Evolutionary conservation across 2,113 vertebrate genomes (phyloP).

Genomic region (pig (Sus scrofa)): DNA sequence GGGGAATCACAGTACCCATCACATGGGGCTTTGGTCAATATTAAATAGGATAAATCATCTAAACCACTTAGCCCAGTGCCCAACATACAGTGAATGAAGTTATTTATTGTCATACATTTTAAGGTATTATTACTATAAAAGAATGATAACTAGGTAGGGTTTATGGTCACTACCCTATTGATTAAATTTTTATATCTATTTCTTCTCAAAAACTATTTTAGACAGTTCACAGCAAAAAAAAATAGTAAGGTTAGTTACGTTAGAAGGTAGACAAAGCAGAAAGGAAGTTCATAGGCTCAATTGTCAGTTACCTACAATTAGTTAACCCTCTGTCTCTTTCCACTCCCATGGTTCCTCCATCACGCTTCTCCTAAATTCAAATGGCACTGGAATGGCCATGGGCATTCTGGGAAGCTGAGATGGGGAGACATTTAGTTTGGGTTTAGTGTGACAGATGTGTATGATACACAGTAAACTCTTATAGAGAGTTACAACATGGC

Average conservation of each 20-base stretch:
- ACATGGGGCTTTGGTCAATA: background rate
- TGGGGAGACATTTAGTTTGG: background rate
- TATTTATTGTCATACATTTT: background rate
- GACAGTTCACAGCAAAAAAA: conserved; percentile 18
- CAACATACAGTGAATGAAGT: background rate
- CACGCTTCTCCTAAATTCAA: background rate
- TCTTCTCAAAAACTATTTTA: conserved; percentile 6
- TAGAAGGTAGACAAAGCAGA: background rate
- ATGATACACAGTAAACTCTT: background rate
- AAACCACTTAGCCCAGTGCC: background rate
- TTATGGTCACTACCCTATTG: background rate
- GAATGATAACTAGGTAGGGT: background rate
- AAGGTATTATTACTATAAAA: background rate
- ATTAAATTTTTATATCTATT: background rate
- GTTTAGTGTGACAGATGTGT: background rate
- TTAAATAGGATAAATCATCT: background rate
- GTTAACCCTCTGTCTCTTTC: background rate
- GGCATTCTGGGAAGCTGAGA: background rate
- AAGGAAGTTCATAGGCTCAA: background rate
- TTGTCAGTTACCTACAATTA: background rate
- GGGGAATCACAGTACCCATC: background rate
- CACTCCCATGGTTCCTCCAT: background rate
- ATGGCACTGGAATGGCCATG: background rate
- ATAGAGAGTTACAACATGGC: background rate
- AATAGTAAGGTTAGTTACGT: background rate